Conservation (phyloP, 2,113 vertebrate genomes). For the Proteles cristata region DNA sequence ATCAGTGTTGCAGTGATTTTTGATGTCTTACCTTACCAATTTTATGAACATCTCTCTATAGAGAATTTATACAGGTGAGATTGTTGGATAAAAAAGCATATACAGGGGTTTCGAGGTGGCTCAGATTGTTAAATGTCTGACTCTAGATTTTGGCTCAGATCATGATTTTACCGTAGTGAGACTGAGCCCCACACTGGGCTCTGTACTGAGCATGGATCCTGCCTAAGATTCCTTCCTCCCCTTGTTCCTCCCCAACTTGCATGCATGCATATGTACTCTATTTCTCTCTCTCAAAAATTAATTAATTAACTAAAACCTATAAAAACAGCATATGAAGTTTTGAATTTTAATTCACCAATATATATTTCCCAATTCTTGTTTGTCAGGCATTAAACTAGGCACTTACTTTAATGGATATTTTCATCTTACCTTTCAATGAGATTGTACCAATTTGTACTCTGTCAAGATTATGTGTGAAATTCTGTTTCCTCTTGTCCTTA, state of each 20-base stretch:
- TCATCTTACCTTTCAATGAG: not conserved
- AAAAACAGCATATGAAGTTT: not conserved
- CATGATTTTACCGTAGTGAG: too few species aligned
- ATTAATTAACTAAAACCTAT: too few species aligned
- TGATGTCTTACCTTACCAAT: not conserved
- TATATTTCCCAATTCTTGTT: not conserved
- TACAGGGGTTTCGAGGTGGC: not conserved
- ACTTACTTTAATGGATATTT: slow-evolving; percentile 8
- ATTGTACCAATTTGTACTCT: not conserved
- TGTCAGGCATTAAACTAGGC: not conserved
- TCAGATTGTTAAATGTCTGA: too few species aligned
- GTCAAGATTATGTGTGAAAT: not conserved
- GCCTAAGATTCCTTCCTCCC: too few species aligned
- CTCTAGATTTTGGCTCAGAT: too few species aligned
- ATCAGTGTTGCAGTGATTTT: not conserved
- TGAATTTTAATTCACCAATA: slow-evolving; percentile 23
- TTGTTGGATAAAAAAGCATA: not conserved
- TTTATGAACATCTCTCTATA: not conserved
- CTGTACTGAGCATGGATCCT: too few species aligned
- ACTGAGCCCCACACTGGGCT: too few species aligned
- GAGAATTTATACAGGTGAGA: not conserved
- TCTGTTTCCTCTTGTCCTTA: not conserved
- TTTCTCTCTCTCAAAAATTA: too few species aligned
- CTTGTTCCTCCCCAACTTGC: too few species aligned
- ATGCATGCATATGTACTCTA: too few species aligned